A percentile compares a stretch with the other conserved stretches of the same genome.
Evolutionary conservation across 2,797 vertebrate genomes (phyloP).

Genomic region (Peromyscus eremicus): DNA sequence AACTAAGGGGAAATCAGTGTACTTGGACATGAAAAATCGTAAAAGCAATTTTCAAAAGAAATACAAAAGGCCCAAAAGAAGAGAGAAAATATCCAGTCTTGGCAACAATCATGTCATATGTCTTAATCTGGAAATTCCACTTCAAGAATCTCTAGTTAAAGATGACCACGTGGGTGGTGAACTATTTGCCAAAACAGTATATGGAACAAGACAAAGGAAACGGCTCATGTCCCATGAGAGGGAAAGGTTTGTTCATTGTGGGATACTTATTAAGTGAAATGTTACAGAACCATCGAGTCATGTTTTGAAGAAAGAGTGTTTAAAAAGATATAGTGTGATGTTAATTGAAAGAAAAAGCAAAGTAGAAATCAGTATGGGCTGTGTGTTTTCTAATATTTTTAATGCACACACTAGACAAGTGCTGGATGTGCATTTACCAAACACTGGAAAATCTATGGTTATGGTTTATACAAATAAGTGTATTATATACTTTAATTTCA

Average conservation of each 20-base stretch:
- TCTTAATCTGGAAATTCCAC: constrained; percentile 43
- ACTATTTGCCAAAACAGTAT: constrained; percentile 29
- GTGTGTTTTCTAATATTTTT: not conserved
- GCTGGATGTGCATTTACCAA: not conserved
- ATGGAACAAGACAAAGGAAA: not conserved
- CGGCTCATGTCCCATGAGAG: not conserved
- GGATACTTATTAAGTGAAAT: not conserved
- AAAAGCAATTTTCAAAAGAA: constrained; percentile 12
- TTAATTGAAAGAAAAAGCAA: constrained; percentile 39
- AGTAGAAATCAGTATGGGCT: not conserved
- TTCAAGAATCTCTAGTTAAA: constrained; percentile 54
- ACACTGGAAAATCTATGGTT: not conserved
- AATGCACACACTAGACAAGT: not conserved
- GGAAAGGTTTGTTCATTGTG: not conserved
- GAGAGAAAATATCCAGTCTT: constrained; percentile 18
- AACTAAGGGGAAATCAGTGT: not conserved
- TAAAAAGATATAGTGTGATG: not conserved
- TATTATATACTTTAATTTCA: constrained; percentile 24
- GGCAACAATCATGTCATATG: not conserved
- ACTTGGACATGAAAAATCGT: not conserved
- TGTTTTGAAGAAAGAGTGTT: not conserved
- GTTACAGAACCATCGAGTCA: constrained; percentile 1
- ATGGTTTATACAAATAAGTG: not conserved
- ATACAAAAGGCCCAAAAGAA: not conserved
- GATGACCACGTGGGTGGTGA: not conserved